A percentile compares a stretch with the other conserved stretches of the same genome.
These are phyloP conservation scores for Ganaspis sp. DNA, from an alignment of 1,140 invertebrate genomes.

Conservation along the genomic window DNA sequence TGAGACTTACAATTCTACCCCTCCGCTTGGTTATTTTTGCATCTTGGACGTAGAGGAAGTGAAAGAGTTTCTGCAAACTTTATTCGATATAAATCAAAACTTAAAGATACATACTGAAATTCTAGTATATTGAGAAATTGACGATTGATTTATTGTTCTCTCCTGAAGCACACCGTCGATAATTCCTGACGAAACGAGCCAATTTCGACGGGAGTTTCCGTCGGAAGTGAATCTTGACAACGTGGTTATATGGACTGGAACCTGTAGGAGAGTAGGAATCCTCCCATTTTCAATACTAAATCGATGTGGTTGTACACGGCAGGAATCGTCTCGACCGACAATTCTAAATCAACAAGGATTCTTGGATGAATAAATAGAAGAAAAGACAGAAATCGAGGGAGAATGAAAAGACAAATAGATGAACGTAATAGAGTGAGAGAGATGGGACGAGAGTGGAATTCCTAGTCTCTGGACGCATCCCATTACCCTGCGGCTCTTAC, in stretches of 20 bases:
- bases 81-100: too few relatives aligned
- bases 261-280: neutral
- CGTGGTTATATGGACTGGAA: constrained; percentile 14
- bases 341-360: constrained; percentile 26
- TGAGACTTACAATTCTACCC: too few relatives aligned
- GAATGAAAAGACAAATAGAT: neutral
- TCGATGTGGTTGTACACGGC: constrained; percentile 11
- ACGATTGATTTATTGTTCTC: neutral
- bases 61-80: too few relatives aligned
- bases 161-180: neutral
- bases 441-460: constrained; percentile 6
- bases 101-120: neutral
- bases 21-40: too few relatives aligned
- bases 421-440: constrained; percentile 10
- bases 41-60: too few relatives aligned
- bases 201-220: constrained; percentile 19
- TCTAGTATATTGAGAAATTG: neutral
- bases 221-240: constrained; percentile 18
- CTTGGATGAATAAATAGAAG: constrained; percentile 25
- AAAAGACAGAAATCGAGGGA: constrained; percentile 3
- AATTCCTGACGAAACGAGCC: constrained; percentile 12
- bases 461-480: constrained; percentile 43
- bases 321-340: constrained; percentile 5
- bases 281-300: constrained; percentile 27
- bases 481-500: constrained; percentile 35